A percentile compares a stretch with the other conserved stretches of the same genome.
These are phyloP conservation scores for Phyllostomus discolor DNA, from an alignment of 2,113 vertebrate genomes.

Conservation along the genomic window DNA sequence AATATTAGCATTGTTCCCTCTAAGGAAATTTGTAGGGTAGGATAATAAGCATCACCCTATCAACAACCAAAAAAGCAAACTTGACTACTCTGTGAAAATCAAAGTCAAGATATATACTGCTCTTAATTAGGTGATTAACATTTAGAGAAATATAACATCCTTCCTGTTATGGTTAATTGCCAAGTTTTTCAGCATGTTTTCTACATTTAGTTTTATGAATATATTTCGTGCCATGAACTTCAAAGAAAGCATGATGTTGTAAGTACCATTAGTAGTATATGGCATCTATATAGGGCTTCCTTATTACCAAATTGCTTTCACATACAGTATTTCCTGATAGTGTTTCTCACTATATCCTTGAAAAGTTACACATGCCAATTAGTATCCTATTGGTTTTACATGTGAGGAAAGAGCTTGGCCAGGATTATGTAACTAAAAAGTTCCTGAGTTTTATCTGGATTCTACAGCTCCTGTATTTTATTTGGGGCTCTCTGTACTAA, in stretches of 20 bases:
- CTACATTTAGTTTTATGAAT: not conserved
- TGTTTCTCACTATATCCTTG: not conserved
- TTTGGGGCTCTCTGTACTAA: not conserved
- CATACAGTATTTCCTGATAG: not conserved
- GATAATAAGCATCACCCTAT: not conserved
- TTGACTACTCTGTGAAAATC: not conserved
- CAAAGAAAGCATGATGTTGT: not conserved
- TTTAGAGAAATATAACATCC: not conserved
- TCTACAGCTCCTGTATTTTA: not conserved
- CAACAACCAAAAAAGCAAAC: not conserved
- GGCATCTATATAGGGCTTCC: not conserved
- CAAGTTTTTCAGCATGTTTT: not conserved
- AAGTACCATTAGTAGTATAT: not conserved
- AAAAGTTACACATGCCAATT: not conserved
- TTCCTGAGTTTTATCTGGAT: not conserved
- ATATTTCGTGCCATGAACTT: not conserved
- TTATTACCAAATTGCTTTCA: not conserved
- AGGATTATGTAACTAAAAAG: not conserved
- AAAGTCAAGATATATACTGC: not conserved
- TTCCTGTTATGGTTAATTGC: not conserved
- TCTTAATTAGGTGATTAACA: not conserved
- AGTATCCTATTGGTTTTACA: not conserved
- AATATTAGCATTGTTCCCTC: not conserved
- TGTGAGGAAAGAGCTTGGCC: not conserved
- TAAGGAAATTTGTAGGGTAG: not conserved